Percentiles rank a stretch among this genome's conserved stretches.
phyloP scores from a whole-genome alignment of 2,113 vertebrate species.

The Strix aluco region DNA sequence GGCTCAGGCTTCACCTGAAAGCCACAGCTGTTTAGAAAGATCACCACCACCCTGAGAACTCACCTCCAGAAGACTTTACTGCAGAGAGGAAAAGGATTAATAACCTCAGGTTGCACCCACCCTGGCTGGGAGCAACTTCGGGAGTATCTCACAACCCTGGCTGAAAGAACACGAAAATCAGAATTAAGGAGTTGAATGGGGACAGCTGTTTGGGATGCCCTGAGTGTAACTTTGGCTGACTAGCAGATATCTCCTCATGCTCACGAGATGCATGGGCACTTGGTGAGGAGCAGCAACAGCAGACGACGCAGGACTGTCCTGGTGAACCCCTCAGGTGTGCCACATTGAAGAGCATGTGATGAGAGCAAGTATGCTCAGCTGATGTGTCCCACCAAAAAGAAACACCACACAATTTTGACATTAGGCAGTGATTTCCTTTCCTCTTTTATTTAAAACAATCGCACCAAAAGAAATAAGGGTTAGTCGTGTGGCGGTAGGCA shows the following conservation, averaged over 20 bases:
- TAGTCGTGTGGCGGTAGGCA: neutral
- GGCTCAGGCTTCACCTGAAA: neutral
- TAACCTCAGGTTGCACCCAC: neutral
- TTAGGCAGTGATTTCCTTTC: neutral
- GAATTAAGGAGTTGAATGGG: neutral
- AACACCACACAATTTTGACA: neutral
- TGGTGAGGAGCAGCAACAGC: neutral
- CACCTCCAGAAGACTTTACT: neutral
- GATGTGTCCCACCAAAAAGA: neutral
- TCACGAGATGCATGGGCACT: no score
- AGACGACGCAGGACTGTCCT: no score
- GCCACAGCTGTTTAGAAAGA: neutral
- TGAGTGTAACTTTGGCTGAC: neutral
- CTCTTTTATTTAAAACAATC: neutral
- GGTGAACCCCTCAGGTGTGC: neutral
- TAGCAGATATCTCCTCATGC: neutral
- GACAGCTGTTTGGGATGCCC: neutral
- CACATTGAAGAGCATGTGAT: neutral
- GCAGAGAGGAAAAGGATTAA: neutral
- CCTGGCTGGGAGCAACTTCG: neutral
- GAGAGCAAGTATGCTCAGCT: neutral
- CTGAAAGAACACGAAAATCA: neutral
- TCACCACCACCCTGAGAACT: neutral
- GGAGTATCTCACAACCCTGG: neutral
- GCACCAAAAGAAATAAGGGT: neutral